phyloP scores from a whole-genome alignment of 2,113 vertebrate species.

The Orientallactaga bullata region DNA sequence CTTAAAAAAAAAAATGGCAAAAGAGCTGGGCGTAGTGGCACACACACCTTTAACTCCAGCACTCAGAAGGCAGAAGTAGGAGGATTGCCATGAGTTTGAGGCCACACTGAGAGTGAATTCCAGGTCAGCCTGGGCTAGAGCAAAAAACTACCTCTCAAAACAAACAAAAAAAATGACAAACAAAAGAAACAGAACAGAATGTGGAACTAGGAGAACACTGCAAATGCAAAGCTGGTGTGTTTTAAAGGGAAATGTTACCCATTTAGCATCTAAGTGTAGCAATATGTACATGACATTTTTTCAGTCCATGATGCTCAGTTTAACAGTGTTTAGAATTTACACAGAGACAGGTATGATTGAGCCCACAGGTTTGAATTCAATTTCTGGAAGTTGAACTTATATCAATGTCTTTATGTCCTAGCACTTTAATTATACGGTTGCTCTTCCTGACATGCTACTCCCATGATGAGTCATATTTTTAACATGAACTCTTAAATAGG shows the following conservation, averaged over 20 bases:
- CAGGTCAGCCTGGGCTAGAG: too few relatives aligned
- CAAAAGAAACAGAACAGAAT: not conserved
- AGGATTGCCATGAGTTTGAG: too few relatives aligned
- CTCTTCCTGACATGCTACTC: not conserved
- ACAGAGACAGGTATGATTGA: not conserved
- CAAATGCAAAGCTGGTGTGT: not conserved
- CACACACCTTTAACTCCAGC: too few relatives aligned
- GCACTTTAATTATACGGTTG: not conserved
- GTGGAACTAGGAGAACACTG: not conserved
- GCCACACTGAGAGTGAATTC: too few relatives aligned
- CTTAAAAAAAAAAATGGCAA: too few relatives aligned
- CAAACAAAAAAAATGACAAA: not conserved
- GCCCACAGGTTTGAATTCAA: not conserved
- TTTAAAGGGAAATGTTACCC: not conserved
- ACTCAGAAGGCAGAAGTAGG: too few relatives aligned
- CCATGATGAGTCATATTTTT: not conserved
- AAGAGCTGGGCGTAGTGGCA: too few relatives aligned
- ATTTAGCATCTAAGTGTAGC: not conserved
- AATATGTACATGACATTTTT: not conserved
- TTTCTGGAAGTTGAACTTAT: not conserved
- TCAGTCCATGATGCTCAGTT: not conserved
- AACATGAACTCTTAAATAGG: not conserved
- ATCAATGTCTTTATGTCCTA: not conserved
- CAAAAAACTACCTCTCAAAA: too few relatives aligned
- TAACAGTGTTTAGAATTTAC: not conserved